Base-by-base conservation (phyloP, 2,888 invertebrate genomes). In the Lasioglossum pauxillum region DNA sequence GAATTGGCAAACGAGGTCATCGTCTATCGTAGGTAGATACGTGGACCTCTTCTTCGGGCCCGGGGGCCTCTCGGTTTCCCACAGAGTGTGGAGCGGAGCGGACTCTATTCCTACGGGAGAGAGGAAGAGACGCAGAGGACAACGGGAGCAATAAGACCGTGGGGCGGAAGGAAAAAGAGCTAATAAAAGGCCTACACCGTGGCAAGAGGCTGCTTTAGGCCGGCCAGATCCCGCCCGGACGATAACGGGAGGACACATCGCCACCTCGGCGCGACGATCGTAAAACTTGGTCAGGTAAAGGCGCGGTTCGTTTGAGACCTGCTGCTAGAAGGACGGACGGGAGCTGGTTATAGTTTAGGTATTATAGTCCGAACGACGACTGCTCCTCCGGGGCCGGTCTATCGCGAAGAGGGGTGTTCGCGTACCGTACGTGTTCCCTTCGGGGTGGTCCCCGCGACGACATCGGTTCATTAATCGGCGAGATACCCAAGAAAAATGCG, bases 261-360 rank as follows among this genome's bases (percentile, higher is more conserved):
- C 94, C 95, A 95, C 95, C 95, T 95, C 93, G 94, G 89, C 94
- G 94, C 94, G 94, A 94, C 94, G 95, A 95, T 95, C 95, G 95
- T 95, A 95, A 95, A 95, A 95, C 94, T 95, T 93, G 93, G 92
- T 89, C 95, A 95, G 95, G 94, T 94, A 95, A 94, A 94, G 92
- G 91, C 91, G 94, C 95, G 95, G 94, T 90, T 87, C 93, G 93
- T 94, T 94, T 94, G 92, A 90, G 90, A 89, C 85, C 86, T 79
- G 90, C 83, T 87, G 89, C 86, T 86, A 86, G 90, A 85, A 88
- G 91, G 92, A 91, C 90, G 91, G 92, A 92, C 93, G 82, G 93
- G 92, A 93, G 94, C 93, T 93, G 91, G 88, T 93, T 93, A 91
- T 93, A 93, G 93, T 90, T 91, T 93, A 90, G 90, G 93, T 91